phyloP scores from a whole-genome alignment of 2,113 vertebrate species.

The Pygoscelis antarcticus region DNA sequence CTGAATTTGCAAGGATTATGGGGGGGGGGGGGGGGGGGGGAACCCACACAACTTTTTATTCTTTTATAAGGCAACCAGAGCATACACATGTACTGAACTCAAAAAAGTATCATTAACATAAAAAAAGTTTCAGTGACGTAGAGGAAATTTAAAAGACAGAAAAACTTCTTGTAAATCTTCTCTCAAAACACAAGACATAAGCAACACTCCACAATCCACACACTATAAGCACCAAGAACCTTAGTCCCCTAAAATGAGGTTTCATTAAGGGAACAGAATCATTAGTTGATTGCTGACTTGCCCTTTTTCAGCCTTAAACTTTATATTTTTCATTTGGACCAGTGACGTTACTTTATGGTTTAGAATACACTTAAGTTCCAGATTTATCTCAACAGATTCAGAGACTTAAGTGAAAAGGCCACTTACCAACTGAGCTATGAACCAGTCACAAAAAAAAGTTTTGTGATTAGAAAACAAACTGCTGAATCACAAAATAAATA shows the following conservation, averaged over 20 bases:
- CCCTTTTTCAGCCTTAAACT: neutral
- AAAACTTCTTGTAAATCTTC: neutral
- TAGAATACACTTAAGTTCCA: neutral
- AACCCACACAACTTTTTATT: neutral
- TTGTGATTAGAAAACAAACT: neutral
- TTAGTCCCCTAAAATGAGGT: neutral
- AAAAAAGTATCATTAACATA: neutral
- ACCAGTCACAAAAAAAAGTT: neutral
- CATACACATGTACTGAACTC: neutral
- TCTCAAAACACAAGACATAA: neutral
- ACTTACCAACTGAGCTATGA: neutral
- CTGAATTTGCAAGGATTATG: neutral
- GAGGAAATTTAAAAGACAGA: neutral
- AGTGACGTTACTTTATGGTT: neutral
- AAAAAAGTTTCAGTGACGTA: neutral
- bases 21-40: no score
- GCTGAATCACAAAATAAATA: neutral
- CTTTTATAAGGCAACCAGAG: neutral
- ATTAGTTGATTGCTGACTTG: neutral
- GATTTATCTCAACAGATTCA: neutral
- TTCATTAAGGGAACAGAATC: neutral
- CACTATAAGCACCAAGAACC: neutral
- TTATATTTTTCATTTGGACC: neutral
- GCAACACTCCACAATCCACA: neutral
- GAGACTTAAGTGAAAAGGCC: neutral